Evolutionary conservation across 2,797 vertebrate genomes (phyloP).

Genomic region (Trematomus bernacchii): DNA sequence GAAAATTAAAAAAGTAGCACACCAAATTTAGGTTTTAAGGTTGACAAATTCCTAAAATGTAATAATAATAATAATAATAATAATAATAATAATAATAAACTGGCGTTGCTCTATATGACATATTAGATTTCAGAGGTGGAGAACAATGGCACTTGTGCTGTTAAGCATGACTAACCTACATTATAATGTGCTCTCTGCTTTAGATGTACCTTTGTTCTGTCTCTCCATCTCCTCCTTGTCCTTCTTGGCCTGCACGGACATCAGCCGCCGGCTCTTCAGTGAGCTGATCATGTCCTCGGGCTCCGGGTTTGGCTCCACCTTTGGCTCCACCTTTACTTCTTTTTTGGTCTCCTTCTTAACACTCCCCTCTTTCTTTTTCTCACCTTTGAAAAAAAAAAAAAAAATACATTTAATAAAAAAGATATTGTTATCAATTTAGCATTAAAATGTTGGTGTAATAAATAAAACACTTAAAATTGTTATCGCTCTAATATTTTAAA

Average conservation of each 20-base stretch:
- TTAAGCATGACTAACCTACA: background rate
- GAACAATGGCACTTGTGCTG: background rate
- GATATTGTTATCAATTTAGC: too few species aligned
- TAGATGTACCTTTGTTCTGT: slow-evolving; percentile 91
- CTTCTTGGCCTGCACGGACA: slow-evolving; percentile 95
- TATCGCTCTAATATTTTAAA: too few species aligned
- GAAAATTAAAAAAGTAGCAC: background rate
- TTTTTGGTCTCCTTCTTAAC: slow-evolving; percentile 88
- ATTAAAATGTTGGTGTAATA: background rate
- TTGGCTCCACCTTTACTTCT: slow-evolving; percentile 75
- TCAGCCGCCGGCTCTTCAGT: slow-evolving; percentile 94
- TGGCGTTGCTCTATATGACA: background rate
- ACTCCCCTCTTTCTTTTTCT: slow-evolving; percentile 76
- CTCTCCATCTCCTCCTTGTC: slow-evolving; percentile 94
- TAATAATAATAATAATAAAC: background rate
- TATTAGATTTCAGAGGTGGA: background rate
- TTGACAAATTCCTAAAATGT: background rate
- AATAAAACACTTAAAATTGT: too few species aligned
- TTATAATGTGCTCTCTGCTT: background rate
- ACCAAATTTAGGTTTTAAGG: background rate
- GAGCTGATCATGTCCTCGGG: slow-evolving; percentile 95
- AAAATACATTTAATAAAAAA: background rate
- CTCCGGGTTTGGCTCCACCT: slow-evolving; percentile 82
- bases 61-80: too few species aligned
- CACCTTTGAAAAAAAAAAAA: slow-evolving; percentile 50